These are phyloP conservation scores for Anneissia japonica DNA, from an alignment of 35 echinoderm and acorn worm genomes.

Conservation along the genomic window DNA sequence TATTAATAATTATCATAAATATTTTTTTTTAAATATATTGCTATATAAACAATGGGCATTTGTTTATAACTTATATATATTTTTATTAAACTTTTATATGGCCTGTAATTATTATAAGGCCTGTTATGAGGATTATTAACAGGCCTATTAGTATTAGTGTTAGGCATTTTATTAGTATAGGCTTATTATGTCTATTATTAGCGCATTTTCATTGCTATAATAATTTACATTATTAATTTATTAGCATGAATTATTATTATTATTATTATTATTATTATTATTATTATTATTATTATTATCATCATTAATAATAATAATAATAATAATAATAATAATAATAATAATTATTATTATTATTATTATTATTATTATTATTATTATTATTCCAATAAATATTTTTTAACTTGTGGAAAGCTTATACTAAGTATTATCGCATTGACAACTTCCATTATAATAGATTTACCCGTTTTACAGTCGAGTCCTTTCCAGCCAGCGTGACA, in stretches of 20 bases:
- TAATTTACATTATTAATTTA: not conserved
- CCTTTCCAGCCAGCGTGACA: no score
- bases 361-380: constrained; percentile 3
- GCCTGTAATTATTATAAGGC: not conserved
- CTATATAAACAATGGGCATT: no score
- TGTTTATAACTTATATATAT: no score
- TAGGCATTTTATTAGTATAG: not conserved
- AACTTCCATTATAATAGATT: no score
- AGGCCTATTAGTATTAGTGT: not conserved
- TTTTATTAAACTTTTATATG: no score
- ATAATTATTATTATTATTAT: not conserved
- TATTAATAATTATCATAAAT: no score
- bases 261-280: not conserved
- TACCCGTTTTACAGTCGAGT: no score
- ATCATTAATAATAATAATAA: not conserved
- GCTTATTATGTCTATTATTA: no score
- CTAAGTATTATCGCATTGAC: no score
- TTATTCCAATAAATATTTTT: not conserved
- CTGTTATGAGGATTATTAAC: not conserved
- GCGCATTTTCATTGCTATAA: not conserved
- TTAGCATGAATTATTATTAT: not conserved
- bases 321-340: not conserved
- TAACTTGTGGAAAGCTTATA: no score
- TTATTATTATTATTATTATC: not conserved
- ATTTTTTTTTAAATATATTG: no score